Evolutionary conservation across 2,113 vertebrate species (phyloP).

Genomic region (Leptobrachium ailaonicum): DNA sequence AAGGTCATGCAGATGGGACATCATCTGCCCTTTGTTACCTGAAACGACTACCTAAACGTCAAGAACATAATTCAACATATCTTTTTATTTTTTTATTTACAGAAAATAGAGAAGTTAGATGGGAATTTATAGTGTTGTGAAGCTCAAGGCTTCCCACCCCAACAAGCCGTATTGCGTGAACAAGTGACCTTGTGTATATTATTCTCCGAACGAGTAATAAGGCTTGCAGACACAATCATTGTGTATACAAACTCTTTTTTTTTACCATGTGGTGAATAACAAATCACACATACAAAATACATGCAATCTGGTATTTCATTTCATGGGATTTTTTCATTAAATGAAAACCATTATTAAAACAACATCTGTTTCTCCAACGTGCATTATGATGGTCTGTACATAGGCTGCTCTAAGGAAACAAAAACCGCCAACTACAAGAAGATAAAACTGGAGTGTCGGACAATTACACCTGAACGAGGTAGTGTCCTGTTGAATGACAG

Average conservation of each 20-base stretch:
- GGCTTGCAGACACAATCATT: conserved; percentile 9
- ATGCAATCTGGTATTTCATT: conserved; percentile 22
- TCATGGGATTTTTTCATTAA: not conserved
- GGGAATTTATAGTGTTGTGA: conserved; percentile 12
- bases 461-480: no score
- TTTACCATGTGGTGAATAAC: conserved; percentile 8
- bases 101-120: conserved; percentile 2
- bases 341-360: not conserved
- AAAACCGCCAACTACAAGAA: no score
- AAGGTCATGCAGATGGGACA: conserved; percentile 12
- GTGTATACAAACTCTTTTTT: conserved; percentile 5
- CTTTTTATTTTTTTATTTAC: not conserved
- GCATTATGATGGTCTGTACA: no score
- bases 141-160: conserved; percentile 22
- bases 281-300: not conserved
- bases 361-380: no score
- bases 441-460: no score
- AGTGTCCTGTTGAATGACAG: no score
- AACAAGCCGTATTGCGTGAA: not conserved
- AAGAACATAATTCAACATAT: not conserved
- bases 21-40: not conserved
- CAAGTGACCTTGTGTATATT: conserved; percentile 20
- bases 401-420: no score
- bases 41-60: conserved; percentile 8
- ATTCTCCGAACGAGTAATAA: not conserved